Evolutionary conservation across 2,888 invertebrate genomes (phyloP), one percentile per base, ranked within the genome.

Genomic region (Drosophila tripunctata): DNA sequence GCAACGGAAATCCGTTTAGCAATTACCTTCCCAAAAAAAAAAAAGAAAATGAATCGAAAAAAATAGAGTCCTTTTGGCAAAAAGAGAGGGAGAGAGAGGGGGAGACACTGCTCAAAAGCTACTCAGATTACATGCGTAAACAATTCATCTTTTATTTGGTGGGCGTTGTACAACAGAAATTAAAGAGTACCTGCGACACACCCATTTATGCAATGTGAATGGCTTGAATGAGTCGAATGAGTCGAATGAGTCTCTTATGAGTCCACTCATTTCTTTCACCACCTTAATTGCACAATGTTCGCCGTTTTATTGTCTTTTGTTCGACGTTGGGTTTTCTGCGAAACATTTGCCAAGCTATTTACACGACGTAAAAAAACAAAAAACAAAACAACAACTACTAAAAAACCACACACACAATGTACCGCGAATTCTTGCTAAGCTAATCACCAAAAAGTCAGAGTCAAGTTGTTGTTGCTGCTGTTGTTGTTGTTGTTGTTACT

Each of bases 391-490:
- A 61, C 61, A 67, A 64, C 63, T 44, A 61, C 61, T 61, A 27
- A 27, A 27, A 27, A 27, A 27, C 31, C 47, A 52, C 40, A 47
- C 33, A 51, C 51, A 51, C 75, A 75, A 70, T 73, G 81, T 78
- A 78, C 79, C 78, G 83, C 83, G 86, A 85, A 85, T 85, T 85
- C 84, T 83, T 79, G 84, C 65, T 86, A 85, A 85, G 80, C 84
- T 85, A 85, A 85, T 85, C 84, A 86, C 71, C 73, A 75, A 75
- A n/a, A 75, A 75, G 72, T 74, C 75, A 77, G 69, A 66, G 70
- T 77, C 77, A 84, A 74, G 45, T 69, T 63, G 63, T 68, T 57
- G 51, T 38, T 52, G 19, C 10, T 22, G 27, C 10, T 22, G 27
- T 22, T 14, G 22, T 22, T 12, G 8, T 10, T 33, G 12, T 12